Evolutionary conservation across 2,113 vertebrate species (phyloP).

Genomic region (Gavialis gangeticus): DNA sequence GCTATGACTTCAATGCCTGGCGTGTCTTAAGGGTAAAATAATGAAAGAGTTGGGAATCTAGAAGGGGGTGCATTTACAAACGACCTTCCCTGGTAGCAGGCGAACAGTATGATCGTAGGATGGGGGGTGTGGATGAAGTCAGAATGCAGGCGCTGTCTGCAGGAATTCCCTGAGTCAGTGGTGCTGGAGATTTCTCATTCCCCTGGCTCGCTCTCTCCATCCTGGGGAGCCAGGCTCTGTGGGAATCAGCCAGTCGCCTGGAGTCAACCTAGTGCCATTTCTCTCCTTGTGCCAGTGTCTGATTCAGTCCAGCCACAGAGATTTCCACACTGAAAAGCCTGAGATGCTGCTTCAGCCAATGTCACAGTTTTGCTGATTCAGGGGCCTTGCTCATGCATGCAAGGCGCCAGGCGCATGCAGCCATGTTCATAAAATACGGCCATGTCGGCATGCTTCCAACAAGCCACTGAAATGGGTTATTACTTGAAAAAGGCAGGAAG

Average conservation of each 20-base stretch:
- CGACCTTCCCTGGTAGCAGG: background rate
- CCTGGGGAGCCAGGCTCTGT: background rate
- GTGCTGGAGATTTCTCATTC: background rate
- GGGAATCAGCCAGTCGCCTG: background rate
- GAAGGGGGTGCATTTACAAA: background rate
- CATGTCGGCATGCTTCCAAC: background rate
- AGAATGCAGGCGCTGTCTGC: background rate
- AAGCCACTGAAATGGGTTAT: background rate
- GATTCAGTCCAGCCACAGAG: background rate
- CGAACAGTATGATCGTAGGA: background rate
- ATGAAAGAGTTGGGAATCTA: background rate
- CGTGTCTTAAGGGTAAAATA: fast-evolving
- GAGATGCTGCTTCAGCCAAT: background rate
- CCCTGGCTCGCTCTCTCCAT: background rate
- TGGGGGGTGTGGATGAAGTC: background rate
- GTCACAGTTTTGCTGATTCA: background rate
- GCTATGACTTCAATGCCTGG: fast-evolving
- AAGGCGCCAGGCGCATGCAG: background rate
- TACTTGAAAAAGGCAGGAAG: background rate
- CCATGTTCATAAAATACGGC: background rate
- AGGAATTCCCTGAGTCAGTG: background rate
- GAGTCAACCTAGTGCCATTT: too few species aligned
- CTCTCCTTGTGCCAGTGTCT: background rate
- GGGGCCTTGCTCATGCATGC: background rate
- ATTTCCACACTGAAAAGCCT: background rate